Evolutionary conservation across 2,888 invertebrate species (phyloP).

Genomic region (Chrysotoxum bicinctum): DNA sequence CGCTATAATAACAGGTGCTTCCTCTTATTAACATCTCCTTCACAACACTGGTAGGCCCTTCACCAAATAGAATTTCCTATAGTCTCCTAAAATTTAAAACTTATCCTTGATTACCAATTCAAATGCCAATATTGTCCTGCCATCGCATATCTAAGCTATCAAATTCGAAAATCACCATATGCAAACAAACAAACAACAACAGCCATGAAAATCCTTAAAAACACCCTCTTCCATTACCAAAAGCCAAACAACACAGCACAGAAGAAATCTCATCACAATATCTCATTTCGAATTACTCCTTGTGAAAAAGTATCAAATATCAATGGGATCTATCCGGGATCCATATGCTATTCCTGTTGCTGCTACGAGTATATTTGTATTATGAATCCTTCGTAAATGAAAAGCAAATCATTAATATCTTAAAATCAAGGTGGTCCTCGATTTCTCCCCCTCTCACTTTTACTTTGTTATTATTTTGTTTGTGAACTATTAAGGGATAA

Average conservation of each 20-base stretch:
- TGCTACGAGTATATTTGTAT: no score
- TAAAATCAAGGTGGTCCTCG: conserved; percentile 70
- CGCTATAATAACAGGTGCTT: conserved; percentile 36
- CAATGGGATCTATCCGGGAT: conserved; percentile 49
- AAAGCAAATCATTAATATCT: conserved; percentile 54
- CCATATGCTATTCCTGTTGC: conserved; percentile 60
- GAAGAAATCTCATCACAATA: conserved; percentile 28
- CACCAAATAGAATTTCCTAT: background rate
- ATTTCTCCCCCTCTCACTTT: conserved; percentile 24
- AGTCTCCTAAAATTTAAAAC: background rate
- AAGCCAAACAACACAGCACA: conserved; percentile 24
- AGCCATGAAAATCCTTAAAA: background rate
- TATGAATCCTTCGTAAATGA: background rate
- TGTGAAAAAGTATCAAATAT: conserved; percentile 61
- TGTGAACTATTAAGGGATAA: conserved; percentile 72
- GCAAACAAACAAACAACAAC: conserved; percentile 25
- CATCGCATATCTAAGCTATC: conserved; percentile 39
- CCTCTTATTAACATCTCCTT: background rate
- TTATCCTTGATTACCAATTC: conserved; percentile 45
- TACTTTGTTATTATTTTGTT: conserved; percentile 47
- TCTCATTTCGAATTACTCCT: conserved; percentile 46
- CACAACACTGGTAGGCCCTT: background rate
- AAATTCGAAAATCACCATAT: conserved; percentile 55
- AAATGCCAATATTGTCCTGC: conserved; percentile 38
- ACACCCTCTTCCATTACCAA: conserved; percentile 35